Evolutionary conservation across 2,797 vertebrate species (phyloP), one percentile per base, ranked within the genome.

Genomic region (Macroramphosus scolopax): DNA sequence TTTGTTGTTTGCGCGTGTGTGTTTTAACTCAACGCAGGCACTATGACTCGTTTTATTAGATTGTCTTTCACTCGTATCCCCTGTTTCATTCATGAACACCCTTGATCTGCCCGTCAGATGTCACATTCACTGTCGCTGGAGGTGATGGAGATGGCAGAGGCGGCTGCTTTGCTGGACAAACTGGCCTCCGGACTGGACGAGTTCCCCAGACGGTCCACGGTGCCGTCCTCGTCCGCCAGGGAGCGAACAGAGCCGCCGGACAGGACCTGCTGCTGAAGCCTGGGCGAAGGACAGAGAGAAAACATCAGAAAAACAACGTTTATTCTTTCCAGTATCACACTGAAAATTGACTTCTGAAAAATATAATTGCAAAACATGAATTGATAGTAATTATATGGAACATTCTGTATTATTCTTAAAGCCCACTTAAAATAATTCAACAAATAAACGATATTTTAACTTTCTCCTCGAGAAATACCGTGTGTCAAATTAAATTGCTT

Each of bases 51-150:
- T 84, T 79, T 72, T 86, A 78, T 86, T 87, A 71, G 85, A 84
- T 89, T 84, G 82, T 88, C 86, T 89, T 78, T 88, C 68, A 71
- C 71, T 78, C 63, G 69, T 43, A 55, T 80, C 76, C 71, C 40
- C 63, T 31, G 48, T 63, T 41, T 20, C 31, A 49, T 51, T 62
- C 72, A 38, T 80, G 69, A n/a, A 78, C 63, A 48, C 53, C 43
- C 56, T 68, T 11, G 47, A 37, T 66, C 31, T 42, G 58, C 38
- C 68, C 57, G 54, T 96, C 90, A 97, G 90, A 97, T 95, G 89
- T 98, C 95, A 90, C 95, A 95, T 91, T 98, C 96, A 84, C 95
- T 98, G 92, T 98, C 96, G 88, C 95, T 97, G 85, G 95, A 98
- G 75, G 95, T 97, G 92, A 98, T 97, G 88, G 96, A 98, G 89